A percentile compares a stretch with the other conserved stretches of the same genome.
These are phyloP conservation scores for Menura novaehollandiae DNA, from an alignment of 2,113 vertebrate genomes.

Conservation along the genomic window DNA sequence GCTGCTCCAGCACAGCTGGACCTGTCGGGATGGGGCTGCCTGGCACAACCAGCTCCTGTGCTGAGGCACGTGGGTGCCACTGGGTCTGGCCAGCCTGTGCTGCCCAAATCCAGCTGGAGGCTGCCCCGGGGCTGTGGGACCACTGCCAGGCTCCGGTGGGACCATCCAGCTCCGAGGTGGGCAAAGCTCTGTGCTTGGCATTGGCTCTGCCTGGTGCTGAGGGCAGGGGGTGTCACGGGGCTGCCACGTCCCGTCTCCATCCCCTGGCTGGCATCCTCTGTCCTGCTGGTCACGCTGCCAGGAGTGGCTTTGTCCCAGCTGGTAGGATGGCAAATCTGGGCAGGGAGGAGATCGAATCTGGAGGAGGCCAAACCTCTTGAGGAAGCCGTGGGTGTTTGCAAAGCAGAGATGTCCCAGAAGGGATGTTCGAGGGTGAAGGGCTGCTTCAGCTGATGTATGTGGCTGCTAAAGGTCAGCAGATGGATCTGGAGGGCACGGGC, in stretches of 20 bases:
- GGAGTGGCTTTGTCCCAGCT: background rate
- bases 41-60: background rate
- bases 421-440: background rate
- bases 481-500: rapidly evolving
- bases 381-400: background rate
- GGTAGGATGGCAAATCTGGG: background rate
- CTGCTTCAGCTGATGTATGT: background rate
- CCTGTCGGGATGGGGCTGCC: rapidly evolving
- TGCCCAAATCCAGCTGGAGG: background rate
- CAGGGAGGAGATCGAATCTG: background rate
- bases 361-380: background rate
- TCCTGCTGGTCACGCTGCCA: rapidly evolving
- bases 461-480: background rate
- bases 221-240: rapidly evolving
- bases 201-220: rapidly evolving
- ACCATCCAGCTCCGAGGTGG: rapidly evolving
- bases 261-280: rapidly evolving
- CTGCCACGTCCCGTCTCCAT: rapidly evolving
- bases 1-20: background rate
- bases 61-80: rapidly evolving
- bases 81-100: background rate
- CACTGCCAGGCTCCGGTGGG: rapidly evolving
- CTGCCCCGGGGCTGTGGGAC: background rate
- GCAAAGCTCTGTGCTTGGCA: background rate
- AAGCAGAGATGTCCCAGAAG: background rate